phyloP scores from a whole-genome alignment of 2,888 invertebrate genomes.

The Campoplex nolae region DNA sequence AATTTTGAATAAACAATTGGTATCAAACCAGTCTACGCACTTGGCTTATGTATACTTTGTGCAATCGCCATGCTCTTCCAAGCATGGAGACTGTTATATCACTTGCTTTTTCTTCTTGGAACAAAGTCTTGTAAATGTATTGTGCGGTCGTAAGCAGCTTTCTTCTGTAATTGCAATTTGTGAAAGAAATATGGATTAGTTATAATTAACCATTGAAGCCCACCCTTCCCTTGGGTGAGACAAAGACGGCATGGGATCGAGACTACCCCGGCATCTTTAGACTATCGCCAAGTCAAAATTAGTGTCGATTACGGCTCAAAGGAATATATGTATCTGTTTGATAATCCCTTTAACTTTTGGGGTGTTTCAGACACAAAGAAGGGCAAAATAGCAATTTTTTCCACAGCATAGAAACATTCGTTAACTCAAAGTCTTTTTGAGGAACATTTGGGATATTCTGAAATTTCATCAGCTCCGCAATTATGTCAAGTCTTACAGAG shows the following conservation, averaged over 20 bases:
- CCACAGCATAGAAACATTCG: background rate
- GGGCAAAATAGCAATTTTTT: too few species aligned
- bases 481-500: too few species aligned
- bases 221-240: background rate
- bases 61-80: constrained; percentile 90
- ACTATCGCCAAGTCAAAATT: too few species aligned
- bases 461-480: background rate
- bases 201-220: background rate
- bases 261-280: too few species aligned
- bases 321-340: background rate
- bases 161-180: constrained; percentile 84
- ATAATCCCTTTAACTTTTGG: background rate
- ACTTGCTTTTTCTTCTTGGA: constrained; percentile 90
- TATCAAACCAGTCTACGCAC: constrained; percentile 70
- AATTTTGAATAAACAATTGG: background rate
- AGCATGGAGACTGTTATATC: constrained; percentile 91
- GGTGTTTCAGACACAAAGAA: too few species aligned
- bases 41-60: constrained; percentile 92
- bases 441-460: background rate
- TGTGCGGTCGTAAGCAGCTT: constrained; percentile 90
- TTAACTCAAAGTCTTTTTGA: background rate
- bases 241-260: background rate
- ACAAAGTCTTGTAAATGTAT: constrained; percentile 92
- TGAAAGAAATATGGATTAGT: background rate
- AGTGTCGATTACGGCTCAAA: too few species aligned